Percentiles rank a stretch among this genome's conserved stretches.
phyloP scores from a whole-genome alignment of 2,888 invertebrate genomes.

The Clivina fossor region DNA sequence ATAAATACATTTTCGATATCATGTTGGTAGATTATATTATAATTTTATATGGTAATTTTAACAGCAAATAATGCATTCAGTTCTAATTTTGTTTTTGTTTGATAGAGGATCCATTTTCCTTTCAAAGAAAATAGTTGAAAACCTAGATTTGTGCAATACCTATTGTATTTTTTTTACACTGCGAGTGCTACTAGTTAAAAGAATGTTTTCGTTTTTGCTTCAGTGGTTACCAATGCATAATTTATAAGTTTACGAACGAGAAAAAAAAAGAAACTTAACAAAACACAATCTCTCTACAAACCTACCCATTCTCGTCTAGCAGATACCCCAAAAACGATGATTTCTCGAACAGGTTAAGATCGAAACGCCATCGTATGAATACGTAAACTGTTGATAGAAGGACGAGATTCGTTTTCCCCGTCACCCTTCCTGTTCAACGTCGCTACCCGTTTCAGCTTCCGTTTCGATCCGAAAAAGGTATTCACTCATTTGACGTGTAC shows the following conservation, averaged over 20 bases:
- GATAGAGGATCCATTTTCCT: no score
- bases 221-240: neutral
- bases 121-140: no score
- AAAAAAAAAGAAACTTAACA: neutral
- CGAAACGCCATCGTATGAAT: slow-evolving; percentile 25
- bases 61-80: no score
- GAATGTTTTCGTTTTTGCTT: neutral
- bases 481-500: slow-evolving; percentile 32
- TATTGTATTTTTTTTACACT: no score
- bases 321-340: slow-evolving; percentile 17
- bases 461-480: neutral
- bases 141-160: no score
- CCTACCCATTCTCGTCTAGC: neutral
- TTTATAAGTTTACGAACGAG: no score
- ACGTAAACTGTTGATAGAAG: slow-evolving; percentile 25
- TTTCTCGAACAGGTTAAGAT: slow-evolving; percentile 23
- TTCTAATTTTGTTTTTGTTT: no score
- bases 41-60: no score
- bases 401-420: neutral
- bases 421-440: slow-evolving; percentile 8
- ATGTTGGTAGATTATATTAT: no score
- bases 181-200: neutral
- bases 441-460: slow-evolving; percentile 3
- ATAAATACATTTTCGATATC: no score
- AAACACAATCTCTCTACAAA: neutral